Evolutionary conservation across 2,888 invertebrate species (phyloP).

Genomic region (Cyrtodaria siliqua): DNA sequence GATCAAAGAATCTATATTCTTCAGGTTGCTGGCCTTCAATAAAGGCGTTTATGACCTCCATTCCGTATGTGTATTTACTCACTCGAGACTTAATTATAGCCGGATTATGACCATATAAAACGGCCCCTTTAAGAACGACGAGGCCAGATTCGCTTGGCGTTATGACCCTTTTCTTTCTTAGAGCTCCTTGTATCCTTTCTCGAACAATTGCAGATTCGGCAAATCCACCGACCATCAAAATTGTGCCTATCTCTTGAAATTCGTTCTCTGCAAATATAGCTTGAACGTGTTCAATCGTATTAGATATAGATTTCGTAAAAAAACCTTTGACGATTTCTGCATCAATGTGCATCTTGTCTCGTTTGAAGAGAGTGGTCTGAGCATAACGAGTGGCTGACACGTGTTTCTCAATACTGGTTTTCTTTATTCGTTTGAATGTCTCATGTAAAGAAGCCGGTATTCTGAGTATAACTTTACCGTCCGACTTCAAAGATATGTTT

Average conservation of each 20-base stretch:
- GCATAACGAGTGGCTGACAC: constrained; percentile 22
- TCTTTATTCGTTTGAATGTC: constrained; percentile 15
- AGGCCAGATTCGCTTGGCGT: constrained; percentile 55
- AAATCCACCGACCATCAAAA: constrained; percentile 58
- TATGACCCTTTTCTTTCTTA: constrained; percentile 35
- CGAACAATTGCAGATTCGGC: constrained; percentile 52
- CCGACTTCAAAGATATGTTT: constrained; percentile 13
- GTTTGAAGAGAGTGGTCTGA: constrained; percentile 18
- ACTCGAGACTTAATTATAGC: constrained; percentile 23
- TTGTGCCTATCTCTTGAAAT: constrained; percentile 26
- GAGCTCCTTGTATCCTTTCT: constrained; percentile 18
- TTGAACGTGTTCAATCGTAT: constrained; percentile 36
- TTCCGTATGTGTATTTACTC: constrained; percentile 47
- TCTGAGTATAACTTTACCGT: constrained; percentile 37
- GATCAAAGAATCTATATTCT: constrained; percentile 20
- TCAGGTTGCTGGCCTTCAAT: constrained; percentile 19
- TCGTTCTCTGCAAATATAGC: constrained; percentile 26
- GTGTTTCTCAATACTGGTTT: constrained; percentile 8
- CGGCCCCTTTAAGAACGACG: constrained; percentile 53
- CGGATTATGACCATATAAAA: constrained; percentile 47
- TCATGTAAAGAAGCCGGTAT: constrained; percentile 28
- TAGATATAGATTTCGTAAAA: constrained; percentile 28
- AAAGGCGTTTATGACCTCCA: constrained; percentile 21
- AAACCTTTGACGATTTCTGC: constrained; percentile 27
- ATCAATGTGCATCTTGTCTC: constrained; percentile 37